Conservation (phyloP, 2,888 invertebrate species). For the Tillus elongatus region DNA sequence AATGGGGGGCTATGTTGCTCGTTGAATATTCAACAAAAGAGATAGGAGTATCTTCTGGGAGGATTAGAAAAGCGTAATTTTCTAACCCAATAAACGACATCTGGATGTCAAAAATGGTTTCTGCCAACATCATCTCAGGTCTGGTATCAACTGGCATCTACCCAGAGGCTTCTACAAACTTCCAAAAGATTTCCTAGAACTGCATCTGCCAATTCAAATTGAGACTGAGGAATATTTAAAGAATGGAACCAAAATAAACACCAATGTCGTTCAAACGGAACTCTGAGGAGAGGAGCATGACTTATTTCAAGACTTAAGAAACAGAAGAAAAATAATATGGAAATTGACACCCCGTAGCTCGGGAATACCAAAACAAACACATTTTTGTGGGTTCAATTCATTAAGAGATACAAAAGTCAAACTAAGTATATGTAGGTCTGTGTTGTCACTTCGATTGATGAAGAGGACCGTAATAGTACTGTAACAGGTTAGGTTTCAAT, state of each 20-base stretch:
- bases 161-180: no score
- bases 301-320: constrained; percentile 6
- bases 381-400: constrained; percentile 6
- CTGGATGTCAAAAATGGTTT: no score
- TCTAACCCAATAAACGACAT: no score
- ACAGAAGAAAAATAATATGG: constrained; percentile 5
- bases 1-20: no score
- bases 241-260: background rate
- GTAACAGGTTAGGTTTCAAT: constrained; percentile 3
- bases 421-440: constrained; percentile 6
- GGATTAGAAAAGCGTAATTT: no score
- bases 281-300: constrained; percentile 4
- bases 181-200: constrained; percentile 6
- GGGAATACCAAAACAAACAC: background rate
- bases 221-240: constrained; percentile 1
- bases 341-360: background rate
- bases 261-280: background rate
- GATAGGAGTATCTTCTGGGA: no score
- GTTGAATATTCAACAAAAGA: no score
- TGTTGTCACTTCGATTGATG: constrained; percentile 3
- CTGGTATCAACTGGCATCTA: no score
- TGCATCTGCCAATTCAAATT: constrained; percentile 2
- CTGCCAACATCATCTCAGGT: no score
- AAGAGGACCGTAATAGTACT: constrained; percentile 5
- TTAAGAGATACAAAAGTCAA: background rate